phyloP scores from a whole-genome alignment of 1,140 invertebrate species.

The Nomia melanderi region DNA sequence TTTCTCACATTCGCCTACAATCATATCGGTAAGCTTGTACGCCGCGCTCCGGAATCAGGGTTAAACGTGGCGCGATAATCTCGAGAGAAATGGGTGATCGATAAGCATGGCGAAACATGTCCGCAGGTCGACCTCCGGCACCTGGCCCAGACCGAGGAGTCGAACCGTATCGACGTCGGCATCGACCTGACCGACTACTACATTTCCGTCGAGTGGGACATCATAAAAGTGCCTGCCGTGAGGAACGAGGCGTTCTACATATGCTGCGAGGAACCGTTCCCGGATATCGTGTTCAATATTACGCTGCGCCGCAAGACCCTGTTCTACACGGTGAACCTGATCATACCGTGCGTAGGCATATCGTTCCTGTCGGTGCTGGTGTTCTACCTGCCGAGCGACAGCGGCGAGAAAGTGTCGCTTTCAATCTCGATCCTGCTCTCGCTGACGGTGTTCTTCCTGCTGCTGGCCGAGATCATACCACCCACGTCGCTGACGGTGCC shows the following conservation, averaged over 20 bases:
- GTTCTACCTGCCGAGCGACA: constrained; percentile 99
- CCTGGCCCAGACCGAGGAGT: constrained; percentile 89
- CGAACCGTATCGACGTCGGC: constrained; percentile 91
- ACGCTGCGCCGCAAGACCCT: constrained; percentile 97
- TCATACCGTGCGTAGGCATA: constrained; percentile 97
- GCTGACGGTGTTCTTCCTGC: constrained; percentile 98
- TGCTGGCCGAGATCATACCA: constrained; percentile 99
- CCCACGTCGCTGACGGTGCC: constrained; percentile 99
- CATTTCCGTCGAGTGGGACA: constrained; percentile 98
- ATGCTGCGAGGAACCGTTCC: constrained; percentile 95
- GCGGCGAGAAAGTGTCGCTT: constrained; percentile 98
- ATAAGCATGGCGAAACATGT: constrained; percentile 22
- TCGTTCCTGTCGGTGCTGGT: constrained; percentile 98
- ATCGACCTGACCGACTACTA: constrained; percentile 97
- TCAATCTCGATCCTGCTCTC: constrained; percentile 99
- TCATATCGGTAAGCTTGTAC: too few relatives aligned
- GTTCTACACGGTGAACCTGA: constrained; percentile 98
- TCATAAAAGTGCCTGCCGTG: constrained; percentile 93
- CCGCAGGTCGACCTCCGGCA: constrained; percentile 93
- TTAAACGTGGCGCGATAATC: too few relatives aligned
- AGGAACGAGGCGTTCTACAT: constrained; percentile 95
- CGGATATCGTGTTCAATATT: constrained; percentile 99
- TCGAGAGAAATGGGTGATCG: too few relatives aligned
- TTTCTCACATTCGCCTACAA: too few relatives aligned
- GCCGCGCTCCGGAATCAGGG: too few relatives aligned